Base-by-base conservation (phyloP, 2,113 vertebrate species). In the Peromyscus leucopus region DNA sequence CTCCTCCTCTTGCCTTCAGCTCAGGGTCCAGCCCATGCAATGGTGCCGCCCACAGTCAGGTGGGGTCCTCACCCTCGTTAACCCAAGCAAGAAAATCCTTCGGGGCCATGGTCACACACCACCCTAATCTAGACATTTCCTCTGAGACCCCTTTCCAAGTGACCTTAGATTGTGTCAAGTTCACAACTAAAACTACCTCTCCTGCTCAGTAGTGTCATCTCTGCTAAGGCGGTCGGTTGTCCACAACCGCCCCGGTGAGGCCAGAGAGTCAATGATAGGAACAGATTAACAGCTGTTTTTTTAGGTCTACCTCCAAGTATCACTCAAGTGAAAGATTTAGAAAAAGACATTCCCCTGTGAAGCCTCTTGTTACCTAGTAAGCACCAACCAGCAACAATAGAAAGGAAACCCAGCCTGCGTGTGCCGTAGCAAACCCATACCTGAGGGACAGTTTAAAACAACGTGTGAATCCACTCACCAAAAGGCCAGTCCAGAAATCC, bases 401-500 rank as follows among this genome's bases (percentile, higher is more conserved):
- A 63, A 46, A 57, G 31, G 6, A 39, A 0, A 36, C 33, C 72
- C n/a, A n/a, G 57, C 17, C 61, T 78, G 76, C 3, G 15, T 36
- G 71, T 5, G 11, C 61, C 95, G 36, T 42, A 74, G 74, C 75
- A 88, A 94, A 93, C 94, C 75, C 93, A 5, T 63, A 39, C 78
- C 26, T 57, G 93, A 93, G 67, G 31, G 28, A 65, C 22, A 5
- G 26, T 71, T 95, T 57, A 80, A 93, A 91, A 79, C 48, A 79
- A 0, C 39, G 36, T 46, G 69, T 17, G 75, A 93, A 96, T 86
- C 33, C 80, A 95, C 51, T 84, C 61, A 79, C 85, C 85, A 55
- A 96, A 96, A 96, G 96, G 92, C 91, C 96, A 96, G 82, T 17
- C 0, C 24, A 93, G 79, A 90, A 71, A 96, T 97, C 93, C 79